Evolutionary conservation across 1,140 invertebrate genomes (phyloP), one percentile per base, ranked within the genome.

Genomic region (Drosophila leontia): DNA sequence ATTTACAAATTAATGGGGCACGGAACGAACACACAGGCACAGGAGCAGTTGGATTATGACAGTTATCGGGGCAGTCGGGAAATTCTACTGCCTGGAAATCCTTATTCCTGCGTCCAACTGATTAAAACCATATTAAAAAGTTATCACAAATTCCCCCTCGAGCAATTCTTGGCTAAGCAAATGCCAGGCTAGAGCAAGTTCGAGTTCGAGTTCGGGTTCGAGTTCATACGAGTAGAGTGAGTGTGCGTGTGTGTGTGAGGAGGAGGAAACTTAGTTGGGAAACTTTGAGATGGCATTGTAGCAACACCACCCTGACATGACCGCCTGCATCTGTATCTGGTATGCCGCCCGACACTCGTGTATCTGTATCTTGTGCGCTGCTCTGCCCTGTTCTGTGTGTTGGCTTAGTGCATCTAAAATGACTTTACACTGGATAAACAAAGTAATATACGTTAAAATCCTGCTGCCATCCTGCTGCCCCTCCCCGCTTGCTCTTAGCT

Each of bases 71-170:
- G 19, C 19, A 19, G 19, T 19, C 19, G 19, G 41, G 42, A 15
- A 7, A 15, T 29, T 23, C 47, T 26, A 3, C 23, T 48, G 48
- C 9, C 48, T 12, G 59, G 51, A 56, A 84, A 85, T 81, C 74
- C 78, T 56, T 82, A 69, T 44, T 39, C 29, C 39, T 44, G 39
- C 68, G 34, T 82, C 58, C 59, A 86, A 88, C 83, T 87, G 84
- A 87, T 87, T 87, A 87, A 87, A 87, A 87, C 71, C 84, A 78
- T 80, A 87, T 87, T 87, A 87, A 88, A 88, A 87, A 87, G 83
- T 87, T 87, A 87, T 72, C 76, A 64, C 60, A 61, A 78, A 51
- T 69, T 77, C 63, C 58, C 50, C 37, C 57, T 60, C 50, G 50
- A 57, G 74, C 72, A 17, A 57, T 75, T 64, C 53, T 41, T 32